phyloP scores from a whole-genome alignment of 23 tunicate species.

The Trididemnum nubilum region DNA sequence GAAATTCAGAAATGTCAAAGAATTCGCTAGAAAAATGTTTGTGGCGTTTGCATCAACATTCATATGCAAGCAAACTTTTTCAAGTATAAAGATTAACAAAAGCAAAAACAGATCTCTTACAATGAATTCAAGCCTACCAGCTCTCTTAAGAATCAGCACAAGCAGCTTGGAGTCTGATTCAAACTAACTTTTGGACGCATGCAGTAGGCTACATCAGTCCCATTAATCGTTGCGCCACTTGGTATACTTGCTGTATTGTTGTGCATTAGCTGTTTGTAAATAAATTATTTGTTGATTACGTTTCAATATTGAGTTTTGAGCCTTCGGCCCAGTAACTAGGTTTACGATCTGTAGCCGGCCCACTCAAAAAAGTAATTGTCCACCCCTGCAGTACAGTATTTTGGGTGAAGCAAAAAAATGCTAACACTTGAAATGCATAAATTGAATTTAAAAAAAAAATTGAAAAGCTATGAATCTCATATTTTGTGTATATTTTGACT shows the following conservation, averaged over 20 bases:
- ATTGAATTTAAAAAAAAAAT: too few species aligned
- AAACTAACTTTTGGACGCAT: constrained; percentile 23
- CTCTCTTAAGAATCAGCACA: constrained; percentile 48
- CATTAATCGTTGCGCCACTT: constrained; percentile 35
- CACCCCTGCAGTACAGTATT: constrained; percentile 2
- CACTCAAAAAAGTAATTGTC: constrained; percentile 18
- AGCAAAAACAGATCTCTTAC: constrained; percentile 31
- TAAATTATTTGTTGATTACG: constrained; percentile 2
- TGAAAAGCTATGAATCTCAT: too few species aligned
- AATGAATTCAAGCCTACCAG: constrained; percentile 36
- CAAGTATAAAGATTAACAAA: constrained; percentile 39
- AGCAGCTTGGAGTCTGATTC: constrained; percentile 24
- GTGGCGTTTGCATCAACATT: constrained; percentile 35
- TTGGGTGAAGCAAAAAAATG: too few species aligned
- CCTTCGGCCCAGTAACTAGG: background rate
- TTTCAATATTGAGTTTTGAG: constrained; percentile 18
- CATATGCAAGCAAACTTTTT: constrained; percentile 42
- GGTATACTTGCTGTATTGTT: constrained; percentile 16
- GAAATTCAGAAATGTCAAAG: constrained; percentile 22
- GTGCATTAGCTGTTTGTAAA: constrained; percentile 20
- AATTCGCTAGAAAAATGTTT: constrained; percentile 32
- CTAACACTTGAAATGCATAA: too few species aligned
- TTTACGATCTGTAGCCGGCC: constrained; percentile 12
- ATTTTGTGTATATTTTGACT: too few species aligned
- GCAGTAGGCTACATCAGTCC: constrained; percentile 30